Base-by-base conservation (phyloP, 1,140 invertebrate genomes). In the Leguminivora glycinivorella region DNA sequence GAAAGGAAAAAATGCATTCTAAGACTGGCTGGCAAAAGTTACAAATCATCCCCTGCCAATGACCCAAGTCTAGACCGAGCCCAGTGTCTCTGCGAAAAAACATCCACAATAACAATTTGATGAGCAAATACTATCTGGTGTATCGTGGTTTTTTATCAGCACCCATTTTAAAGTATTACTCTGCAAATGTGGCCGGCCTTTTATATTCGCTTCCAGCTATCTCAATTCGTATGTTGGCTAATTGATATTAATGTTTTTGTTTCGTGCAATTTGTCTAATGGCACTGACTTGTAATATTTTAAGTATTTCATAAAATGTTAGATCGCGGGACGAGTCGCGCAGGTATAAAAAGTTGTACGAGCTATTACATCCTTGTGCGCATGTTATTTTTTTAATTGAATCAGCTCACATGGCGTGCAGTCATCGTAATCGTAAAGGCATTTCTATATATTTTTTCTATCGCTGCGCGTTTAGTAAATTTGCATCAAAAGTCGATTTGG, bases 1-100 rank as follows among this genome's bases (percentile, higher is more conserved):
- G 60, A 76, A 74, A 82, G 78, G 72, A 72, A 83, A 85, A 83
- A 83, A 78, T 89, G 85, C 85, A 87, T 78, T 83, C 77, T 75
- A 75, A 79, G 71, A 83, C 72, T 71, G 58, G 60, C 72, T 73
- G 69, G 72, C 74, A 83, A 90, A 90, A 88, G 70, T 85, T 83
- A 86, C 87, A 68, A 88, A 80, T 90, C 88, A 90, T 90, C 88
- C 87, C 86, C 82, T 80, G 87, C 40, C 87, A 90, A 85, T 83
- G 85, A 88, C 87, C 86, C 72, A 69, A 74, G 80, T 81, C 80
- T 83, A 83, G 80, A 82, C 75, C 67, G 29, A 67, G 66, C 52
- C 19, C 6, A 67, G 69, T 71, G 72, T 78, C 69, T 76, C 70
- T 70, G 58, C 56, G 22, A 74, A 76, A 81, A 79, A 74, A 47